Conservation (phyloP, 2,797 vertebrate genomes). For the Sebastes ruberrimus region DNA sequence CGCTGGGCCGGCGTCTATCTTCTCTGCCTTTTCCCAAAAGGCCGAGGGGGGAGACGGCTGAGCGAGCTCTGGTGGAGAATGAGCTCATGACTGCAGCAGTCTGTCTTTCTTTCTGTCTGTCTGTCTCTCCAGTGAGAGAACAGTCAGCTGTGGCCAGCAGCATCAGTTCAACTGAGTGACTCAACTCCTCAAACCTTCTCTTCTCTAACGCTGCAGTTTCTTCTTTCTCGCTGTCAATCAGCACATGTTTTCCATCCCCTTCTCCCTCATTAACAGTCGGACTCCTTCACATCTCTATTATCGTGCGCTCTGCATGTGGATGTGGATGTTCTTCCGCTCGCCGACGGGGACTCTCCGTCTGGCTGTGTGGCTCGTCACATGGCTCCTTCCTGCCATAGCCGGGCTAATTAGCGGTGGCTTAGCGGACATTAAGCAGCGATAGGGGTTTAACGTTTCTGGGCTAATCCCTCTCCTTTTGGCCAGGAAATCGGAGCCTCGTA, state of each 20-base stretch:
- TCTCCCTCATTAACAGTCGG: not conserved
- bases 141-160: conserved; percentile 25
- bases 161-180: conserved; percentile 42
- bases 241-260: not conserved
- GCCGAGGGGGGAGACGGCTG: conserved; percentile 35
- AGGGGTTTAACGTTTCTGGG: conserved; percentile 78
- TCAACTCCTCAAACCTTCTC: conserved; percentile 21
- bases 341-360: conserved; percentile 34
- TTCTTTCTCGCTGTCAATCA: conserved; percentile 1
- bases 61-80: conserved; percentile 11
- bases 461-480: conserved; percentile 80
- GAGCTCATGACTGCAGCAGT: conserved; percentile 50
- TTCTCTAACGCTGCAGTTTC: not conserved
- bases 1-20: conserved; percentile 5
- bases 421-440: conserved; percentile 78
- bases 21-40: conserved; percentile 33
- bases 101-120: not conserved
- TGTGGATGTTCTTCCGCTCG: conserved; percentile 1
- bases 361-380: conserved; percentile 60
- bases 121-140: conserved; percentile 9
- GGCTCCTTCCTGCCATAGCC: conserved; percentile 58
- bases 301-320: conserved; percentile 1
- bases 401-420: conserved; percentile 82
- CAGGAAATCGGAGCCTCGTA: conserved; percentile 66
- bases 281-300: conserved; percentile 1